phyloP scores from a whole-genome alignment of 2,113 vertebrate species.

The Thryonomys swinderianus region DNA sequence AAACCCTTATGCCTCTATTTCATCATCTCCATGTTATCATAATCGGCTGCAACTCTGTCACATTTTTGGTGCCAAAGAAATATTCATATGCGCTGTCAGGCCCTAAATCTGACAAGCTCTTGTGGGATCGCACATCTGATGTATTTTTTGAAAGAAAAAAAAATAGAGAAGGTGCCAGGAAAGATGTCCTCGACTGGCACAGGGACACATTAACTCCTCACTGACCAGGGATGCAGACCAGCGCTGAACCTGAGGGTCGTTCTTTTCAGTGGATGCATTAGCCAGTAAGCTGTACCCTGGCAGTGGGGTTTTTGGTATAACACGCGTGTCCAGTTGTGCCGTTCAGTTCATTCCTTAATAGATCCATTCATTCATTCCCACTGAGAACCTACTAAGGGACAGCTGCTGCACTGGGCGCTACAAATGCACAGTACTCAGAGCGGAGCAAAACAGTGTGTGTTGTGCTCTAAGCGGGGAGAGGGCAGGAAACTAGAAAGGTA shows the following conservation, averaged over 20 bases:
- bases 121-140: slow-evolving; percentile 56
- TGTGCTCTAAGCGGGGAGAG: not conserved
- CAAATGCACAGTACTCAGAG: not conserved
- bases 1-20: slow-evolving; percentile 1
- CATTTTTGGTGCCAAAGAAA: slow-evolving; percentile 68
- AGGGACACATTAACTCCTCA: slow-evolving; percentile 43
- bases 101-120: slow-evolving; percentile 68
- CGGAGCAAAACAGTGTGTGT: not conserved
- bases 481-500: not conserved
- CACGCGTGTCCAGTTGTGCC: not conserved
- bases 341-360: not conserved
- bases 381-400: not conserved
- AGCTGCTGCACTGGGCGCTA: not conserved
- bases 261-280: fast-evolving
- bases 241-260: not conserved
- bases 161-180: slow-evolving; percentile 12
- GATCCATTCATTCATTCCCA: not conserved
- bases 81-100: slow-evolving; percentile 66
- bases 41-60: slow-evolving; percentile 58
- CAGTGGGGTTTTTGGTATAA: not conserved
- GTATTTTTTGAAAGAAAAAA: slow-evolving; percentile 59
- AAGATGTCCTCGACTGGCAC: slow-evolving; percentile 62
- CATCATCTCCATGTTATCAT: slow-evolving; percentile 19
- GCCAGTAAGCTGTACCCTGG: not conserved
- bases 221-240: not conserved